A percentile compares a stretch with the other conserved stretches of the same genome.
phyloP scores from a whole-genome alignment of 2,113 vertebrate species.

The Penelope pileata region DNA sequence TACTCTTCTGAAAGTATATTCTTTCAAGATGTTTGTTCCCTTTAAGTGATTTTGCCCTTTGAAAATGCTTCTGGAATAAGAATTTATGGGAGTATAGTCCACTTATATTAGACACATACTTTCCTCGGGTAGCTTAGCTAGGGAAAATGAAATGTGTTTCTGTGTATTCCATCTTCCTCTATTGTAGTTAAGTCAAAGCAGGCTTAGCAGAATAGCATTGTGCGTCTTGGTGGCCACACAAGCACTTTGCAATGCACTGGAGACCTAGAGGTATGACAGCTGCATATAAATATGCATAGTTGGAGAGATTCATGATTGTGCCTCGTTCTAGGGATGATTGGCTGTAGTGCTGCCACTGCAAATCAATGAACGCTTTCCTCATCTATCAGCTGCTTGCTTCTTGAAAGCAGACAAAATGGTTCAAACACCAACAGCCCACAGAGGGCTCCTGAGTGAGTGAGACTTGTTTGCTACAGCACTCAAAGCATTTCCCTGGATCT shows the following conservation, averaged over 20 bases:
- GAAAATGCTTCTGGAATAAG: conserved; percentile 28
- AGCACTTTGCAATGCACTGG: conserved; percentile 71
- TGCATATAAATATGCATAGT: conserved; percentile 81
- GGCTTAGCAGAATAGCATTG: conserved; percentile 51
- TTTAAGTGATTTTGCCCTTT: conserved; percentile 31
- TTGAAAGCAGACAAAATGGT: conserved; percentile 76
- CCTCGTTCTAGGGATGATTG: conserved; percentile 61
- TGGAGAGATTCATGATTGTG: conserved; percentile 71
- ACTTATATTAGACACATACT: neutral
- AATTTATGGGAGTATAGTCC: conserved; percentile 17
- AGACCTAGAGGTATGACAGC: conserved; percentile 71
- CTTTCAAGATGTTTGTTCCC: conserved; percentile 49
- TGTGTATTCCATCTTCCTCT: conserved; percentile 29
- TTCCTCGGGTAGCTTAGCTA: neutral
- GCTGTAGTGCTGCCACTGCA: conserved; percentile 66
- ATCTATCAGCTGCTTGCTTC: conserved; percentile 72
- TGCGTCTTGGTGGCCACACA: conserved; percentile 72
- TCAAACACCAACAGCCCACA: conserved; percentile 76
- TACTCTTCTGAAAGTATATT: conserved; percentile 14
- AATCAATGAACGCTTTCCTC: conserved; percentile 71
- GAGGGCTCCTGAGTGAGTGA: conserved; percentile 76
- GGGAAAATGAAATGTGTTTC: conserved; percentile 41
- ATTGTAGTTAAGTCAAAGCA: conserved; percentile 43
- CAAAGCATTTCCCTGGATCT: conserved; percentile 52
- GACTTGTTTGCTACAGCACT: conserved; percentile 58